phyloP scores from a whole-genome alignment of 2,797 vertebrate species.

The Rhadinocentrus ornatus region DNA sequence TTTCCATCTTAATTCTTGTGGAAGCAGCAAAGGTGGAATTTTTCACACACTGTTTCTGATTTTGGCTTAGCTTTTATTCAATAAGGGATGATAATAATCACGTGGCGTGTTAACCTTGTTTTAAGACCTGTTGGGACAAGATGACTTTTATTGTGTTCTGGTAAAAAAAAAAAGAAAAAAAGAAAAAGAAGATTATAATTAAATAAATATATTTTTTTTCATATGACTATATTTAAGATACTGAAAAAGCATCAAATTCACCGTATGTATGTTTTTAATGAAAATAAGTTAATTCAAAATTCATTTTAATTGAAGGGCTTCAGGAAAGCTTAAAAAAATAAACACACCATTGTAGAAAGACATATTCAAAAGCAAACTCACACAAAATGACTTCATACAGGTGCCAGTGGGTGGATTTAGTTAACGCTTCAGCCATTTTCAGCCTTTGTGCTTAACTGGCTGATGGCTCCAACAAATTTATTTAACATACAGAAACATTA shows the following conservation, averaged over 20 bases:
- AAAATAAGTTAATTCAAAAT: not conserved
- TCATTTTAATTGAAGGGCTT: not conserved
- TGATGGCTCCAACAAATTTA: not conserved
- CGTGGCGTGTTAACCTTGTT: not conserved
- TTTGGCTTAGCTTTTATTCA: not conserved
- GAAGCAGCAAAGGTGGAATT: not conserved
- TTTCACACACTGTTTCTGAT: not conserved
- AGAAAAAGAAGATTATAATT: too few relatives aligned
- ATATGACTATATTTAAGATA: not conserved
- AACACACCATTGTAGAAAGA: not conserved
- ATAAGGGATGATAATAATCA: not conserved
- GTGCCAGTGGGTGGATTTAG: not conserved
- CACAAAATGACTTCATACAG: not conserved
- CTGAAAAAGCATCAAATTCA: not conserved
- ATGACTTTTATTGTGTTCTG: too few relatives aligned
- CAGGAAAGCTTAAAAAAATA: not conserved
- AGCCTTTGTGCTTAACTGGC: not conserved
- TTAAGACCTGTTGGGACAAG: not conserved
- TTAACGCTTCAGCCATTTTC: not conserved
- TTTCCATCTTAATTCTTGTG: not conserved
- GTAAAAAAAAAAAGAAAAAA: too few relatives aligned
- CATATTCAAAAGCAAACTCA: not conserved
- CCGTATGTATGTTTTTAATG: not conserved
- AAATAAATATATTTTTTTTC: not conserved
- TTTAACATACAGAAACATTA: not conserved